These are phyloP conservation scores for Caenorhabditis tropicalis DNA, from an alignment of 1,140 invertebrate genomes.

Conservation along the genomic window DNA sequence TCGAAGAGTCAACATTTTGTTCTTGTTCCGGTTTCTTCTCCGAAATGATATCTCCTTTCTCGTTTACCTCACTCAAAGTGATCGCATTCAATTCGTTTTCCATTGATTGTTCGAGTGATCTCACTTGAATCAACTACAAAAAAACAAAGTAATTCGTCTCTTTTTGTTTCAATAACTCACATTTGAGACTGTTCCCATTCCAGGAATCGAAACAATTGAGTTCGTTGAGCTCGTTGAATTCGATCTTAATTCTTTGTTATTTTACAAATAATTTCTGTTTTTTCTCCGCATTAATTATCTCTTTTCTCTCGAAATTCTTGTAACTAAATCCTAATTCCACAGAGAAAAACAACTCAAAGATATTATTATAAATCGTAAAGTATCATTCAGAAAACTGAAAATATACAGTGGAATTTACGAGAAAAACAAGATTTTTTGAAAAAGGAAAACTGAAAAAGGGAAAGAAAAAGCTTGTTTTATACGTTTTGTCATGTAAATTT, in stretches of 20 bases:
- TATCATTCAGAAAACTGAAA: not conserved
- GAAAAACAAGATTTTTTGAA: not conserved
- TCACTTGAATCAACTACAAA: conserved; percentile 37
- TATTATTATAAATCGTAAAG: too few species aligned
- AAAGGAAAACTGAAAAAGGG: not conserved
- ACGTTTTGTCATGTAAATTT: not conserved
- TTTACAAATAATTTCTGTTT: too few species aligned
- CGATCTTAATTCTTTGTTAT: not conserved
- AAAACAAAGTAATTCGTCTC: not conserved
- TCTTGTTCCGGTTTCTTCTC: not conserved
- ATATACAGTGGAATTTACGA: not conserved
- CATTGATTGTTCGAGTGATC: conserved; percentile 34
- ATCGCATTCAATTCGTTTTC: conserved; percentile 2
- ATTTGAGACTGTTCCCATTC: not conserved
- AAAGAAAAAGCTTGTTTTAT: not conserved
- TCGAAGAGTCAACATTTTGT: not conserved
- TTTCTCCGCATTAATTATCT: too few species aligned
- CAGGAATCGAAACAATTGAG: conserved; percentile 17
- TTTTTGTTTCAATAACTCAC: not conserved
- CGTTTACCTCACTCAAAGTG: conserved; percentile 9
- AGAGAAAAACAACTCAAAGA: too few species aligned
- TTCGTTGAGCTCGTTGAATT: not conserved
- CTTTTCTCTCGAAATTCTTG: too few species aligned
- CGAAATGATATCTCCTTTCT: not conserved
- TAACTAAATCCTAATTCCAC: too few species aligned